These are phyloP conservation scores for Isotomurus palustris DNA, from an alignment of 2,888 invertebrate genomes.

Conservation along the genomic window DNA sequence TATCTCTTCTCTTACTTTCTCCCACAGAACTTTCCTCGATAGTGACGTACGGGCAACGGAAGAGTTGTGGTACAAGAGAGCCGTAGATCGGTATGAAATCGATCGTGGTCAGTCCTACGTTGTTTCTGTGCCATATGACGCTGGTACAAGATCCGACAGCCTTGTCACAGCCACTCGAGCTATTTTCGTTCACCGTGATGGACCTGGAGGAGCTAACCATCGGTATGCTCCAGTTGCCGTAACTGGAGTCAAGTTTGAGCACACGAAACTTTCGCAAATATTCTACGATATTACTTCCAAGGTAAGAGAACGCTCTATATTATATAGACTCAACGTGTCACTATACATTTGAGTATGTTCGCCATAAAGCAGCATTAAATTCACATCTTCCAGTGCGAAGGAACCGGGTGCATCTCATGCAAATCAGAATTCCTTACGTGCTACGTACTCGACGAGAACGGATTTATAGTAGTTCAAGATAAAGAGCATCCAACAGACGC, in stretches of 20 bases:
- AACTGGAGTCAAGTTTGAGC: constrained; percentile 83
- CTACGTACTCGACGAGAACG: constrained; percentile 89
- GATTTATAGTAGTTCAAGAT: constrained; percentile 86
- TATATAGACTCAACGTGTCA: background rate
- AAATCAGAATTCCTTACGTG: constrained; percentile 83
- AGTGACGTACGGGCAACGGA: constrained; percentile 75
- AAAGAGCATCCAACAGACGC: constrained; percentile 71
- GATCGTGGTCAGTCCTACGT: constrained; percentile 87
- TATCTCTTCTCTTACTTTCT: no score
- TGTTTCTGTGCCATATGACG: constrained; percentile 77
- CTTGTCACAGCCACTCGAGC: constrained; percentile 84
- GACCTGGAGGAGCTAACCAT: constrained; percentile 52
- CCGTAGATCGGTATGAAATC: constrained; percentile 80
- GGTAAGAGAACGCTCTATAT: constrained; percentile 12
- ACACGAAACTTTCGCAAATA: constrained; percentile 74
- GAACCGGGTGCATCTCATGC: constrained; percentile 59
- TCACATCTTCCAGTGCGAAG: constrained; percentile 35
- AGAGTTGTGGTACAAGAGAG: constrained; percentile 83
- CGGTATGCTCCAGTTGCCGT: constrained; percentile 74
- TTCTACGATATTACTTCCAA: constrained; percentile 81
- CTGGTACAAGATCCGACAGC: constrained; percentile 60
- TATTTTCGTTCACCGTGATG: constrained; percentile 73
- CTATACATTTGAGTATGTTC: background rate
- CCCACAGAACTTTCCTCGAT: constrained; percentile 73
- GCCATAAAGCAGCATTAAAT: no score